A percentile compares a stretch with the other conserved stretches of the same genome.
phyloP scores from a whole-genome alignment of 1,140 invertebrate genomes.

The Bombus huntii region DNA sequence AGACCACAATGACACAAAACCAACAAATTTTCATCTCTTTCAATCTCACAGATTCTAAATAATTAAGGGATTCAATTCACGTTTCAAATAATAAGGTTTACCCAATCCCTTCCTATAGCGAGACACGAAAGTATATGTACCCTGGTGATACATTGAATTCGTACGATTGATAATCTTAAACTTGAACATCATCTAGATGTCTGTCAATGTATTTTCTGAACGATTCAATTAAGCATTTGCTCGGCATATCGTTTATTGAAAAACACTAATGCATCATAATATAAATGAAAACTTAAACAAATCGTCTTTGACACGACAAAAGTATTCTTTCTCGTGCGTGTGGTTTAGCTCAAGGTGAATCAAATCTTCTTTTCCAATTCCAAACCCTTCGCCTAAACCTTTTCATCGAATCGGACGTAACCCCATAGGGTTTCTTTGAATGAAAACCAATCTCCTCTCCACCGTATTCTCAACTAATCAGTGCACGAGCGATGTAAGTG shows the following conservation, averaged over 20 bases:
- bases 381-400: no score
- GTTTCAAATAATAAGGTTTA: background rate
- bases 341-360: background rate
- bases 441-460: background rate
- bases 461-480: background rate
- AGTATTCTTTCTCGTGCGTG: no score
- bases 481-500: background rate
- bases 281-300: no score
- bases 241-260: no score
- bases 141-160: no score
- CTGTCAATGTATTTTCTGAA: no score
- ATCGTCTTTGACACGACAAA: no score
- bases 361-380: background rate
- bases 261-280: no score
- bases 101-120: background rate
- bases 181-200: no score
- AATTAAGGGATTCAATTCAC: background rate
- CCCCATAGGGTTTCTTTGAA: background rate
- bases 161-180: no score
- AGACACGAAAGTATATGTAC: background rate
- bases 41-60: background rate
- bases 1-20: constrained; percentile 8
- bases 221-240: no score
- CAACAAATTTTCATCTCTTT: background rate
- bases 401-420: background rate